These are phyloP conservation scores for Gasterosteus aculeatus DNA, from an alignment of 2,113 vertebrate genomes.

Conservation along the genomic window DNA sequence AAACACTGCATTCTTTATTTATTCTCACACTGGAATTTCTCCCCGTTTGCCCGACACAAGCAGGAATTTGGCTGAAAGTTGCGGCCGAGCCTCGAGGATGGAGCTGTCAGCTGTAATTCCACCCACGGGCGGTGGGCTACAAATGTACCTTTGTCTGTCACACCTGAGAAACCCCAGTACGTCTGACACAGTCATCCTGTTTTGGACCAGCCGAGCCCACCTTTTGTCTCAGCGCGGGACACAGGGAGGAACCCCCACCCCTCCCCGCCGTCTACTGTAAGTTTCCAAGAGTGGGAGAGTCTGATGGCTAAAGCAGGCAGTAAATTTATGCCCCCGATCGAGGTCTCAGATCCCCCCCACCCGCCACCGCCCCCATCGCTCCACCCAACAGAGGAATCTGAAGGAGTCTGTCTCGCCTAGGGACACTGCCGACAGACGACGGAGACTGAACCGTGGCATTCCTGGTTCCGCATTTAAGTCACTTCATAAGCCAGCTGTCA, in stretches of 20 bases:
- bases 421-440: constrained; percentile 5
- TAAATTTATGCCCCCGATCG: constrained; percentile 26
- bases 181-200: constrained; percentile 62
- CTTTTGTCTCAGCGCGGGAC: constrained; percentile 21
- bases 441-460: constrained; percentile 17
- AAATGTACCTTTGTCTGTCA: constrained; percentile 70
- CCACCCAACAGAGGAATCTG: constrained; percentile 51
- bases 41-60: constrained; percentile 26
- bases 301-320: constrained; percentile 56
- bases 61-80: constrained; percentile 51
- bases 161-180: constrained; percentile 50
- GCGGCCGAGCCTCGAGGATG: constrained; percentile 46
- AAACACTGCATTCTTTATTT: constrained; percentile 30
- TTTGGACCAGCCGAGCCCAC: constrained; percentile 31
- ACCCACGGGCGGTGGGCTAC: constrained; percentile 47
- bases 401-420: constrained; percentile 11
- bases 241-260: constrained; percentile 23
- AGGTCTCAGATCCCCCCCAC: constrained; percentile 21
- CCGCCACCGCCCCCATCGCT: not conserved
- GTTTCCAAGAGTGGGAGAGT: constrained; percentile 30
- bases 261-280: not conserved
- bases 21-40: not conserved
- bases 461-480: constrained; percentile 31
- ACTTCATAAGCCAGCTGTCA: constrained; percentile 52
- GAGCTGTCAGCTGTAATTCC: constrained; percentile 73